phyloP scores from a whole-genome alignment of 2,113 vertebrate genomes.

The Hippocampus comes region DNA sequence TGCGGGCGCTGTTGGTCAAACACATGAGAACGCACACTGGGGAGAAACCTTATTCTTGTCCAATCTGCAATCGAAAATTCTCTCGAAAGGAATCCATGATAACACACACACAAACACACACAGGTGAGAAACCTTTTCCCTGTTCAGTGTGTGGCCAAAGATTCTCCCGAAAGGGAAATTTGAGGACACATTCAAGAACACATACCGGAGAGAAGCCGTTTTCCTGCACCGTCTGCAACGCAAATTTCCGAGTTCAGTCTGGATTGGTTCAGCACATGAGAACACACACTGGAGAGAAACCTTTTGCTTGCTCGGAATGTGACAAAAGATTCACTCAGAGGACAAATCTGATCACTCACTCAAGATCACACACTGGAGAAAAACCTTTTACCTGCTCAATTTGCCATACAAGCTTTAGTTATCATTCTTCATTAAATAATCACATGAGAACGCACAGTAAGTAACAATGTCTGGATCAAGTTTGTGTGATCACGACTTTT shows the following conservation, averaged over 20 bases:
- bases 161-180: conserved; percentile 3
- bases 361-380: conserved; percentile 4
- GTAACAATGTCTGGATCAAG: not conserved
- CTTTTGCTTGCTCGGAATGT: not conserved
- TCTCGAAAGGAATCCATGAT: not conserved
- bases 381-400: conserved; percentile 2
- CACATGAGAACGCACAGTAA: conserved; percentile 3
- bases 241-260: conserved; percentile 4
- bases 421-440: conserved; percentile 1
- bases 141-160: not conserved
- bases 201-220: conserved; percentile 1
- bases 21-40: conserved; percentile 8
- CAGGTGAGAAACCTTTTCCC: conserved; percentile 3
- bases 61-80: not conserved
- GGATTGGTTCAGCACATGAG: conserved; percentile 2
- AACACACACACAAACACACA: not conserved
- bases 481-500: not conserved
- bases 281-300: conserved; percentile 2
- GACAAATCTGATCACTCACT: conserved; percentile 3
- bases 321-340: conserved; percentile 1
- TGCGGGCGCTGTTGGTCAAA: not conserved
- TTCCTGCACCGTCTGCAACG: not conserved
- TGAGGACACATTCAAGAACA: conserved; percentile 1
- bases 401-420: not conserved
- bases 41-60: conserved; percentile 1